Percentiles rank a stretch among this genome's conserved stretches.
These are phyloP conservation scores for Agrotis clavis DNA, from an alignment of 2,888 invertebrate genomes.

Conservation along the genomic window DNA sequence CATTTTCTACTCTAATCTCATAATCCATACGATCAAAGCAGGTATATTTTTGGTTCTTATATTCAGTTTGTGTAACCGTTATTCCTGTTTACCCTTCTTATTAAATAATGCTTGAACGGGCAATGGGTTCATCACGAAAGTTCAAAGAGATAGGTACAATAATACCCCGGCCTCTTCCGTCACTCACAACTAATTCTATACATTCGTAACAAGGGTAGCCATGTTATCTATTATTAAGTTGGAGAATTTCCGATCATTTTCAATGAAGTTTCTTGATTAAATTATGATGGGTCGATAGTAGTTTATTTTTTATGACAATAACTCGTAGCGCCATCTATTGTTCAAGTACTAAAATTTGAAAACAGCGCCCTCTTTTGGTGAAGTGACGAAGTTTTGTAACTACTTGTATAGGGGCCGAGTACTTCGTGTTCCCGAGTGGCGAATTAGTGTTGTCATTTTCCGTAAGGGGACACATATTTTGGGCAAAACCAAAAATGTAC, in stretches of 20 bases:
- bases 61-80: neutral
- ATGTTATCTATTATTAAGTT: conserved; percentile 28
- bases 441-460: conserved; percentile 2
- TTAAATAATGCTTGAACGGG: conserved; percentile 28
- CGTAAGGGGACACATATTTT: conserved; percentile 26
- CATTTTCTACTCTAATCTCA: neutral
- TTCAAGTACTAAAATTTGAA: neutral
- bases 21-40: neutral
- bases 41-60: neutral
- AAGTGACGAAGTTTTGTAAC: neutral
- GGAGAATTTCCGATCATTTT: conserved; percentile 15
- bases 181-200: conserved; percentile 11
- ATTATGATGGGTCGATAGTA: conserved; percentile 31
- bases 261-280: conserved; percentile 26
- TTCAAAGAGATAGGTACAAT: conserved; percentile 19
- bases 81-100: conserved; percentile 28
- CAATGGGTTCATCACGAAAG: conserved; percentile 34
- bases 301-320: conserved; percentile 36
- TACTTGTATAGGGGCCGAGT: too few species aligned
- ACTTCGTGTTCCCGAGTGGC: neutral
- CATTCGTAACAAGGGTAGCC: conserved; percentile 18
- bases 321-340: conserved; percentile 23
- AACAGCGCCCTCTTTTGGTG: conserved; percentile 32
- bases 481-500: too few species aligned
- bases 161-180: neutral